A percentile compares a stretch with the other conserved stretches of the same genome.
phyloP scores from a whole-genome alignment of 2,888 invertebrate species.

The Eudasyphora cyanicolor region DNA sequence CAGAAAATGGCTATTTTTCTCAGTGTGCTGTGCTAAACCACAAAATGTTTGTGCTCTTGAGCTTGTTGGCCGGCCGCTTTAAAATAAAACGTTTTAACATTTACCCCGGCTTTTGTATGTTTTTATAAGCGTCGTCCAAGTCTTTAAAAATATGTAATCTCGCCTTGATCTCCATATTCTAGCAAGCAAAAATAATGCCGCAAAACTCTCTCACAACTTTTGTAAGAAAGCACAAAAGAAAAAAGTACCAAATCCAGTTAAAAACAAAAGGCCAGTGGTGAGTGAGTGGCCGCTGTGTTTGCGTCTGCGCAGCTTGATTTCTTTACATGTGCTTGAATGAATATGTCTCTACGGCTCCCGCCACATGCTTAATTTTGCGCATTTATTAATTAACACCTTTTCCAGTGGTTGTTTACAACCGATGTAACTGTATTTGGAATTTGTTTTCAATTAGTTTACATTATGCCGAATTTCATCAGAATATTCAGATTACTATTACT shows the following conservation, averaged over 20 bases:
- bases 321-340: background rate
- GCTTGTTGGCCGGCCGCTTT: constrained; percentile 27
- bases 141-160: background rate
- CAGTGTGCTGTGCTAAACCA: background rate
- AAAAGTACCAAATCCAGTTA: constrained; percentile 63
- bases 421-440: background rate
- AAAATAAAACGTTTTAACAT: constrained; percentile 43
- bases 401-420: background rate
- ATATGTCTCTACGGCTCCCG: background rate
- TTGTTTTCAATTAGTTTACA: background rate
- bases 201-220: constrained; percentile 1
- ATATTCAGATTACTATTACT: background rate
- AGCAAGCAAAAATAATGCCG: constrained; percentile 20
- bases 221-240: constrained; percentile 53
- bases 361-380: background rate
- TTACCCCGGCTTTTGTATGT: constrained; percentile 51
- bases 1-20: background rate
- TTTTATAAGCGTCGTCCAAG: constrained; percentile 5
- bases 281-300: too few species aligned
- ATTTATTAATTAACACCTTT: constrained; percentile 11
- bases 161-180: constrained; percentile 1
- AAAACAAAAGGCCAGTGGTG: constrained; percentile 5
- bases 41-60: background rate
- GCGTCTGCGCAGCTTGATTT: constrained; percentile 25
- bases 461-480: background rate